Conservation (phyloP, 2,113 vertebrate species). For the Amblyornis subalaris region DNA sequence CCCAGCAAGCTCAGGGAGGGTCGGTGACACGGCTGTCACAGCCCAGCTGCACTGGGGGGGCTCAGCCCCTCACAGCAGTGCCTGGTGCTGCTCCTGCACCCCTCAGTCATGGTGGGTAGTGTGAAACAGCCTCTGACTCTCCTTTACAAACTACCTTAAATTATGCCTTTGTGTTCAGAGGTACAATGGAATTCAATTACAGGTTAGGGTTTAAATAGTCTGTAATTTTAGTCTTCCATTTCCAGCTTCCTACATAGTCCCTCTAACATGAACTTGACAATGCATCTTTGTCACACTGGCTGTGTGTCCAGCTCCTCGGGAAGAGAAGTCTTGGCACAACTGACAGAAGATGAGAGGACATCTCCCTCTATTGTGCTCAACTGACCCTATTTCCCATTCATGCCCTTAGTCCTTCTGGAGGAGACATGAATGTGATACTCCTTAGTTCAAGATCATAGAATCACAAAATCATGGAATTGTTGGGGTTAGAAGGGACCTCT, state of each 20-base stretch:
- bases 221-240: neutral
- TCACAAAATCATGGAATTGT: neutral
- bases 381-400: neutral
- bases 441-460: neutral
- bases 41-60: neutral
- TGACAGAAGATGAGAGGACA: neutral
- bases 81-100: neutral
- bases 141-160: neutral
- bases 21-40: fast-evolving
- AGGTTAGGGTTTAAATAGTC: neutral
- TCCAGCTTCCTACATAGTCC: neutral
- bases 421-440: neutral
- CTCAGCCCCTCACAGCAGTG: neutral
- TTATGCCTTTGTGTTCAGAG: neutral
- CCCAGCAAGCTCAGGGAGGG: neutral
- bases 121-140: neutral
- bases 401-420: neutral
- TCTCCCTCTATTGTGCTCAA: neutral
- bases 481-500: neutral
- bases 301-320: neutral
- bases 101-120: neutral
- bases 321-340: neutral
- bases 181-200: neutral
- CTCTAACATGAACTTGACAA: neutral
- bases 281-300: neutral